Evolutionary conservation across 1,140 invertebrate genomes (phyloP).

Genomic region (Drosophila obscura): DNA sequence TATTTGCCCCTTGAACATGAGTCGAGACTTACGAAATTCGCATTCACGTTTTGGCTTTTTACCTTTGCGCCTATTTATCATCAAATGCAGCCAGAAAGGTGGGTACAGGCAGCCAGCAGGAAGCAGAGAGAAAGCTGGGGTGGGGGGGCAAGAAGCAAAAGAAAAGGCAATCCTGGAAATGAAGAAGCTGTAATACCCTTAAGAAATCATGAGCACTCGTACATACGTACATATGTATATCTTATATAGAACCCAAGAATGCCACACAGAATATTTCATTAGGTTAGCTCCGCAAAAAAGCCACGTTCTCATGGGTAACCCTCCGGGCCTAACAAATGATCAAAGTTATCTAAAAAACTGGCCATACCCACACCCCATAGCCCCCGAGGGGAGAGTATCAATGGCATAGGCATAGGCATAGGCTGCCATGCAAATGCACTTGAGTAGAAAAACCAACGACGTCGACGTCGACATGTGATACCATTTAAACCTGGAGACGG

Average conservation of each 20-base stretch:
- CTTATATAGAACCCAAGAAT: no score
- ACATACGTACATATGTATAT: no score
- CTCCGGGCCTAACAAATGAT: constrained; percentile 59
- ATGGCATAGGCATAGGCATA: constrained; percentile 27
- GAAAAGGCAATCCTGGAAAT: constrained; percentile 20
- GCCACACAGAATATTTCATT: no score
- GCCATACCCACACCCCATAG: not conserved
- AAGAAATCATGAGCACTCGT: not conserved
- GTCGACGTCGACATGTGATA: constrained; percentile 75
- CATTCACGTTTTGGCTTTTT: constrained; percentile 81
- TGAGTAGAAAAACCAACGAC: constrained; percentile 51
- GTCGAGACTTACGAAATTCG: constrained; percentile 68
- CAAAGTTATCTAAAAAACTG: constrained; percentile 55
- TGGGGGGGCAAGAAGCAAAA: constrained; percentile 63
- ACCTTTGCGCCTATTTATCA: constrained; percentile 82
- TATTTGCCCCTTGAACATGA: constrained; percentile 51
- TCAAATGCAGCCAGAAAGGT: constrained; percentile 64
- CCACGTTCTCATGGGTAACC: constrained; percentile 17
- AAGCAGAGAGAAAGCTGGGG: constrained; percentile 8
- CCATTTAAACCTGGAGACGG: constrained; percentile 58
- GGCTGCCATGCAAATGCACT: constrained; percentile 68
- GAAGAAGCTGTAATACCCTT: constrained; percentile 29
- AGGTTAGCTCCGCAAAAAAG: no score
- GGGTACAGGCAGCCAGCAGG: constrained; percentile 3
- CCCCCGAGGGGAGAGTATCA: constrained; percentile 28